A percentile compares a stretch with the other conserved stretches of the same genome.
Evolutionary conservation across 2,888 invertebrate genomes (phyloP).

Genomic region (Platerodrilus igneus): DNA sequence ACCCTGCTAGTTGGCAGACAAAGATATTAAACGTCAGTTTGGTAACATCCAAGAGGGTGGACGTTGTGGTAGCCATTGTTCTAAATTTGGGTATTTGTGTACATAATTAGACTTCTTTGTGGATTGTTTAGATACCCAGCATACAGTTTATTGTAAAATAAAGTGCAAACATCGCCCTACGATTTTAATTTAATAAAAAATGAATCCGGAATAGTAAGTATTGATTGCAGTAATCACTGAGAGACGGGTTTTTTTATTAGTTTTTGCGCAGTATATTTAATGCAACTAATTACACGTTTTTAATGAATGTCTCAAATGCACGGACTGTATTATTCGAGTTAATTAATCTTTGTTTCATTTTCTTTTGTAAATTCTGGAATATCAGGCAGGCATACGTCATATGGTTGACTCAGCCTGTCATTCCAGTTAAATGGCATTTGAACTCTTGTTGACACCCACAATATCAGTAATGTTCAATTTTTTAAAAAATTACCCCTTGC

Average conservation of each 20-base stretch:
- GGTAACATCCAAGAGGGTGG: slow-evolving; percentile 32
- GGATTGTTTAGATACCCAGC: slow-evolving; percentile 22
- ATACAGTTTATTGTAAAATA: slow-evolving; percentile 12
- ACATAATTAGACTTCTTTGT: slow-evolving; percentile 33
- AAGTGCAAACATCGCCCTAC: slow-evolving; percentile 12
- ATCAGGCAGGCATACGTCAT: slow-evolving; percentile 21
- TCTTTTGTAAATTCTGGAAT: too few species aligned
- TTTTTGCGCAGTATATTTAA: slow-evolving; percentile 35
- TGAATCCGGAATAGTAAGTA: slow-evolving; percentile 85
- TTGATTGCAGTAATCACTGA: slow-evolving; percentile 43
- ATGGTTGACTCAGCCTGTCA: slow-evolving; percentile 19
- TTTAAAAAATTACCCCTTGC: too few species aligned
- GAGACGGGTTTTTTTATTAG: slow-evolving; percentile 29
- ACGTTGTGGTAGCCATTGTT: slow-evolving; percentile 43
- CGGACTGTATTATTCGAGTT: too few species aligned
- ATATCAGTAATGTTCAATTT: too few species aligned
- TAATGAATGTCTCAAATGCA: too few species aligned
- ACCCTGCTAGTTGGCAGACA: slow-evolving; percentile 42
- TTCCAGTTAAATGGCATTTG: too few species aligned
- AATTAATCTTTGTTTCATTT: too few species aligned
- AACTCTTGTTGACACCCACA: too few species aligned
- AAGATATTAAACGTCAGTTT: slow-evolving; percentile 36
- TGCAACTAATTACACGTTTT: too few species aligned
- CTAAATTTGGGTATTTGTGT: slow-evolving; percentile 44
- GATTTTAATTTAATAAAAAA: slow-evolving; percentile 37